Evolutionary conservation across 2,888 invertebrate genomes (phyloP).

Genomic region (Myopa tessellatipennis): DNA sequence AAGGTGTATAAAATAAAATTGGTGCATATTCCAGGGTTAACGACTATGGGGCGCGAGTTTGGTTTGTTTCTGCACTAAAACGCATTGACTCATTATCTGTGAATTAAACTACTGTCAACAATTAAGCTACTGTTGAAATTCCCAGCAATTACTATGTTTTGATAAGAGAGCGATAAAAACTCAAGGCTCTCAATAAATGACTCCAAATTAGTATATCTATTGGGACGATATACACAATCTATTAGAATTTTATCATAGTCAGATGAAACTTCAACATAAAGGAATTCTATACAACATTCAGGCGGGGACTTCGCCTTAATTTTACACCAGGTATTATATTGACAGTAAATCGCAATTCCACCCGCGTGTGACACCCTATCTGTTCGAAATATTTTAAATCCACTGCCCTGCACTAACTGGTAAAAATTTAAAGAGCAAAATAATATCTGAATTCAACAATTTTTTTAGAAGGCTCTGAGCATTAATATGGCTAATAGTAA

Average conservation of each 20-base stretch:
- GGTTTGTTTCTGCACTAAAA: no score
- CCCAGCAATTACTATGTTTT: no score
- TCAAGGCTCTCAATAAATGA: background rate
- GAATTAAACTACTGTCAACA: background rate
- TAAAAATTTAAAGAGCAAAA: conserved; percentile 1
- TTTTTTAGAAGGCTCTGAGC: conserved; percentile 35
- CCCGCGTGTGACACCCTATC: conserved; percentile 31
- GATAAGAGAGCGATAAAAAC: background rate
- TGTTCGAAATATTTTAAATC: conserved; percentile 26
- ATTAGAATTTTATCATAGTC: conserved; percentile 11
- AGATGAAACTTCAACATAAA: background rate
- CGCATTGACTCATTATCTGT: no score
- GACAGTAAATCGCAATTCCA: conserved; percentile 23
- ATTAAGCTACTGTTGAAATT: background rate
- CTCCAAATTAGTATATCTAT: background rate
- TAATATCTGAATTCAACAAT: conserved; percentile 30
- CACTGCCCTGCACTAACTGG: background rate
- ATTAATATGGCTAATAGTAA: conserved; percentile 38
- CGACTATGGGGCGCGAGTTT: no score
- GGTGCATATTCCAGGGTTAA: no score
- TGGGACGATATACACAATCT: conserved; percentile 11
- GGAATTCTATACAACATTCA: background rate
- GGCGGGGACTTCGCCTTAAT: background rate
- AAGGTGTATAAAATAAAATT: no score
- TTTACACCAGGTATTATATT: background rate